Conservation (phyloP, 2,888 invertebrate genomes). For the Eledona agricola region DNA sequence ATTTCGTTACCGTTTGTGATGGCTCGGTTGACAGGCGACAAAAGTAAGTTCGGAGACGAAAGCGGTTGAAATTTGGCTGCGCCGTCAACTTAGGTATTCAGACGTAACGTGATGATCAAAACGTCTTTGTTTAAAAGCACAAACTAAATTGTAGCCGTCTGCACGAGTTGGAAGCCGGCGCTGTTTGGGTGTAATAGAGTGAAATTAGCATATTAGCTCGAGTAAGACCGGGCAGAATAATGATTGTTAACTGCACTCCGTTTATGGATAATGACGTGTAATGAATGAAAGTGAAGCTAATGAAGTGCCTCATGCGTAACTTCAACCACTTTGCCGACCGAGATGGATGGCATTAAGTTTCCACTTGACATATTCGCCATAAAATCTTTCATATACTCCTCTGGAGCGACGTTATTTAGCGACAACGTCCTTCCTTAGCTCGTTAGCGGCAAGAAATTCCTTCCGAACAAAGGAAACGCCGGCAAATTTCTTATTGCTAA, state of each 20-base stretch:
- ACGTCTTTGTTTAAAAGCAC: conserved; percentile 27
- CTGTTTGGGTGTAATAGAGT: conserved; percentile 18
- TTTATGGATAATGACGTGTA: conserved; percentile 35
- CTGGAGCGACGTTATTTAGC: conserved; percentile 48
- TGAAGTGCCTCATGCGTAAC: conserved; percentile 40
- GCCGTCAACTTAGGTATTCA: conserved; percentile 12
- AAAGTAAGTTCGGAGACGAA: conserved; percentile 7
- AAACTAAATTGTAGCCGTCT: conserved; percentile 26
- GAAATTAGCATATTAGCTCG: conserved; percentile 35
- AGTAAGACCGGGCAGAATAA: conserved; percentile 24
- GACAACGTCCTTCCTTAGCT: conserved; percentile 42
- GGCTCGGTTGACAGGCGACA: conserved; percentile 1
- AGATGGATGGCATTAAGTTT: conserved; percentile 38
- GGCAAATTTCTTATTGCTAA: conserved; percentile 20
- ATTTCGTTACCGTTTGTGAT: no score
- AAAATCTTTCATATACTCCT: conserved; percentile 50
- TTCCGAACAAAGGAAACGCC: conserved; percentile 18
- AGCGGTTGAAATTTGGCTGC: conserved; percentile 15
- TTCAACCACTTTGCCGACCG: conserved; percentile 34
- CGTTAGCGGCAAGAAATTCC: conserved; percentile 13
- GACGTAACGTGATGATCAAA: conserved; percentile 21
- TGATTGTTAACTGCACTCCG: conserved; percentile 24
- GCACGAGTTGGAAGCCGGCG: conserved; percentile 7
- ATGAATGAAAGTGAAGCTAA: conserved; percentile 39
- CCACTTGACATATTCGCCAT: conserved; percentile 47